Conservation (phyloP, 2,888 invertebrate species). For the Mechanitis messenoides region DNA sequence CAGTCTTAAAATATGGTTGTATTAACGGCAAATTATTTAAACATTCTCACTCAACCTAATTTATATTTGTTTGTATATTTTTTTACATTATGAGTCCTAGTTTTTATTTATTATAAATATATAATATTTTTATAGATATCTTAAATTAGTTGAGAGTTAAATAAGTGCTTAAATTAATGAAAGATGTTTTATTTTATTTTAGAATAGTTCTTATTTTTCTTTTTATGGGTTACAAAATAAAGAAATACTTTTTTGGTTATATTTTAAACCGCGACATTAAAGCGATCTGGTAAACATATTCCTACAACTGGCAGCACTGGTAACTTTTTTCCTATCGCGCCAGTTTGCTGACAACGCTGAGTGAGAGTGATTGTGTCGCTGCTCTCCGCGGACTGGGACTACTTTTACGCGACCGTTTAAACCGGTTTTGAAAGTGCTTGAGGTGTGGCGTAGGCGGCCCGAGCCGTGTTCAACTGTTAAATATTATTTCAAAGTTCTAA, state of each 20-base stretch:
- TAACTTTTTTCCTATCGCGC: conserved; percentile 43
- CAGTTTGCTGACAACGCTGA: conserved; percentile 47
- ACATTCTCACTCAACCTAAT: no score
- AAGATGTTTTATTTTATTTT: no score
- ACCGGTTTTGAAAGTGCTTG: conserved; percentile 70
- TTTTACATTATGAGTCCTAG: no score
- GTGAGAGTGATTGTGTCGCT: conserved; percentile 39
- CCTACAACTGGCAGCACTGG: conserved; percentile 45
- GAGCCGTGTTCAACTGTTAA: conserved; percentile 62
- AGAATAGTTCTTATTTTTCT: no score
- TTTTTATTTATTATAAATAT: no score
- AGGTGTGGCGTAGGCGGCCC: conserved; percentile 67
- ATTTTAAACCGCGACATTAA: no score
- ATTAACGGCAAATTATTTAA: conserved; percentile 25
- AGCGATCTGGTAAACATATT: conserved; percentile 7
- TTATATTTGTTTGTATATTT: no score
- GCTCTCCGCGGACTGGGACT: conserved; percentile 38
- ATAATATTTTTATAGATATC: no score
- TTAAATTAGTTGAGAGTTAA: no score
- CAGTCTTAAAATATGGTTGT: conserved; percentile 26
- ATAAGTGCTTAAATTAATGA: no score
- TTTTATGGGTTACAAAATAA: no score
- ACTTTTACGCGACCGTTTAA: conserved; percentile 65
- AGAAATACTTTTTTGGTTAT: no score
- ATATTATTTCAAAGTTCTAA: conserved; percentile 45